A percentile compares a stretch with the other conserved stretches of the same genome.
Conservation (phyloP, 2,797 vertebrate genomes). For the Limosa lapponica region DNA sequence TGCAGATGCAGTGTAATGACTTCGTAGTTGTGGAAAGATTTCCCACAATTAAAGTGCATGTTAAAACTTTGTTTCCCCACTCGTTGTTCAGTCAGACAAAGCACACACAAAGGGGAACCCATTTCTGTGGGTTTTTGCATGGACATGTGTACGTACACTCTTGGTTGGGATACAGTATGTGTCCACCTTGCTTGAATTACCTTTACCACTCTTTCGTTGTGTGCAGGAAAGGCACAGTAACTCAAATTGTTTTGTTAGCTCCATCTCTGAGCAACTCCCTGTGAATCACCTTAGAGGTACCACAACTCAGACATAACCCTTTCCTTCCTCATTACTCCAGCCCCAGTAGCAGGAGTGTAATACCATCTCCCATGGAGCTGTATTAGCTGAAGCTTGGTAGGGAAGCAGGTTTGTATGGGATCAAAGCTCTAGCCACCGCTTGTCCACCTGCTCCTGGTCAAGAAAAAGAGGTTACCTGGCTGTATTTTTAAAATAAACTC, state of each 20-base stretch:
- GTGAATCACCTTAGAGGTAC: neutral
- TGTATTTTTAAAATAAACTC: neutral
- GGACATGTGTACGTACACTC: neutral
- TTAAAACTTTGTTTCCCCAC: constrained; percentile 23
- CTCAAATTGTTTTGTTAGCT: neutral
- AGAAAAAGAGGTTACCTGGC: neutral
- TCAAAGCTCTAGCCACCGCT: neutral
- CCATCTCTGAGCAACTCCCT: neutral
- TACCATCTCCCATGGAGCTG: neutral
- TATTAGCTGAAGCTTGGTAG: neutral
- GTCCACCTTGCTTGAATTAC: neutral
- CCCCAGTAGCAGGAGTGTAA: neutral
- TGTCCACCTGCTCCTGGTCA: neutral
- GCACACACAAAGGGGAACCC: neutral
- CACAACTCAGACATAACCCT: neutral
- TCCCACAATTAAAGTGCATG: neutral
- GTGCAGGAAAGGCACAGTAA: neutral
- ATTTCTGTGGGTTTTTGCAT: neutral
- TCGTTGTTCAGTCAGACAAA: neutral
- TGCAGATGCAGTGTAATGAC: constrained; percentile 18
- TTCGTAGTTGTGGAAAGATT: neutral
- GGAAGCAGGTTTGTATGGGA: neutral
- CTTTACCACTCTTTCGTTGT: neutral
- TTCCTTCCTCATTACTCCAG: constrained; percentile 15
- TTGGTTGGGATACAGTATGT: neutral